These are phyloP conservation scores for Gobio gobio DNA, from an alignment of 2,113 vertebrate genomes.

Conservation along the genomic window DNA sequence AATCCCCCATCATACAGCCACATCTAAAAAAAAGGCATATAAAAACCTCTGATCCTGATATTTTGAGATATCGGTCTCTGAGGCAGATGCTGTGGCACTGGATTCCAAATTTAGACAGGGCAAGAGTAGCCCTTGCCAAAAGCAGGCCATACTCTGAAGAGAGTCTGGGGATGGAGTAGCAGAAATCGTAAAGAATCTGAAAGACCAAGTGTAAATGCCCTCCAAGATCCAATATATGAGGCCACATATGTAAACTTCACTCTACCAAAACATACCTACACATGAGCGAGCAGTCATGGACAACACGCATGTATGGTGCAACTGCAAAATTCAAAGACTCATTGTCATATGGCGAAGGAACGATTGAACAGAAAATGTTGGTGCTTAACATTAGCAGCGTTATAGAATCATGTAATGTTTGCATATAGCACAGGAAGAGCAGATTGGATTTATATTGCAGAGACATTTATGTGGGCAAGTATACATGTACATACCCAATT, in stretches of 20 bases:
- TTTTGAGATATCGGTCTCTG: slow-evolving; percentile 39
- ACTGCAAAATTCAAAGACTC: background rate
- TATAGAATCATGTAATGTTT: background rate
- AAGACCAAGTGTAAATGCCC: background rate
- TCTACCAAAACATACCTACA: background rate
- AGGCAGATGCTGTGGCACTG: slow-evolving; percentile 35
- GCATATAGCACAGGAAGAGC: background rate
- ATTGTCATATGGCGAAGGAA: background rate
- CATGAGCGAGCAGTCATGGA: background rate
- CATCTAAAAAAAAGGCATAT: background rate
- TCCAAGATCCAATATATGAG: background rate
- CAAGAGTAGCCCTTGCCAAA: slow-evolving; percentile 29
- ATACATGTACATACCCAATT: background rate
- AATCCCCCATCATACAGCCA: slow-evolving; percentile 10
- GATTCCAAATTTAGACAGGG: slow-evolving; percentile 42
- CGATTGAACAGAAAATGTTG: background rate
- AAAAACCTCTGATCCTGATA: slow-evolving; percentile 28
- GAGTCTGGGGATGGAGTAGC: background rate
- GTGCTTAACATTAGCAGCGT: background rate
- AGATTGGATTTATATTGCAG: background rate
- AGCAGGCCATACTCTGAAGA: slow-evolving; percentile 24
- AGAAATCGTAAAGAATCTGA: background rate
- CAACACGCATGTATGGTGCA: background rate
- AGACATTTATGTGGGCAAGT: background rate
- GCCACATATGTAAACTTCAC: background rate